phyloP scores from a whole-genome alignment of 2,888 invertebrate species.

The Rhingia campestris region DNA sequence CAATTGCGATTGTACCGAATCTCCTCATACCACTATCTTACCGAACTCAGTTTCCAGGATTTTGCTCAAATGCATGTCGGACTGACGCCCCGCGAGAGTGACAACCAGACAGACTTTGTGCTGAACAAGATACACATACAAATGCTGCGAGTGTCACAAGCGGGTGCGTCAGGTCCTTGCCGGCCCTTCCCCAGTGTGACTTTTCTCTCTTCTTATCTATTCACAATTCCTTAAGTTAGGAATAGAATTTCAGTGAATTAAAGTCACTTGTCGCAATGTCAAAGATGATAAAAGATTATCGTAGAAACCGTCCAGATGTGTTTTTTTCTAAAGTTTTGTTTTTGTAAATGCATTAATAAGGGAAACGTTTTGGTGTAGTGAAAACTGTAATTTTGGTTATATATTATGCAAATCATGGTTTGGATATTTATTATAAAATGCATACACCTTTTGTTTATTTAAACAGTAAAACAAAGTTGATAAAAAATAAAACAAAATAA shows the following conservation, averaged over 20 bases:
- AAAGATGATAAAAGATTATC: conserved; percentile 76
- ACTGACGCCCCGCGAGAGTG: conserved; percentile 60
- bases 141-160: conserved; percentile 8
- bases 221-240: conserved; percentile 60
- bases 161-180: conserved; percentile 11
- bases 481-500: too few relatives aligned
- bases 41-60: not conserved
- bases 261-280: conserved; percentile 77
- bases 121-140: conserved; percentile 15
- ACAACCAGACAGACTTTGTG: conserved; percentile 50
- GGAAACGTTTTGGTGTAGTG: not conserved
- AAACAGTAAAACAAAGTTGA: too few relatives aligned
- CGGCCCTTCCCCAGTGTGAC: conserved; percentile 33
- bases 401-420: too few relatives aligned
- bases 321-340: conserved; percentile 32
- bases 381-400: not conserved
- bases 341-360: not conserved
- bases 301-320: conserved; percentile 70
- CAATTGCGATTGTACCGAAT: conserved; percentile 49
- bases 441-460: too few relatives aligned
- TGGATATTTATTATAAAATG: too few relatives aligned
- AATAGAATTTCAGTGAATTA: conserved; percentile 74
- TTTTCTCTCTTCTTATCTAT: conserved; percentile 35
- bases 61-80: conserved; percentile 10
- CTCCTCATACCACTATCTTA: not conserved